phyloP scores from a whole-genome alignment of 2,797 vertebrate genomes.

The Silurus lanzhouensis region DNA sequence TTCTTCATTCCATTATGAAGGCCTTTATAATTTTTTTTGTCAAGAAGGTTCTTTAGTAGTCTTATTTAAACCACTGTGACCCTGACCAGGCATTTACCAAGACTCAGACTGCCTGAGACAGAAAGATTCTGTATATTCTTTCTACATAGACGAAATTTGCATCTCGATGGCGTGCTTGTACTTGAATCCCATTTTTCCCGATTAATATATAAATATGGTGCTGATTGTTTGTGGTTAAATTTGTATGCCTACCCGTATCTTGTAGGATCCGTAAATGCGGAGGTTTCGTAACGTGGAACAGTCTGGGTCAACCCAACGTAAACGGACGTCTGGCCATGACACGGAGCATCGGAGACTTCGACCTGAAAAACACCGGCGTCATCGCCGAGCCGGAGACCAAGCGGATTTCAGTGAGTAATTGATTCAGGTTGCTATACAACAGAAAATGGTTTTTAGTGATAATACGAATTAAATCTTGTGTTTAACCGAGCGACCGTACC shows the following conservation, averaged over 20 bases:
- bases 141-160: neutral
- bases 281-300: slow-evolving; percentile 94
- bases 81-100: neutral
- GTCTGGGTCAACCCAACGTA: slow-evolving; percentile 92
- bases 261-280: slow-evolving; percentile 87
- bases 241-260: neutral
- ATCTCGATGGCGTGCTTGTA: no score
- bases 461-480: neutral
- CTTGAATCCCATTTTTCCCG: neutral
- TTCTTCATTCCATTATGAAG: neutral
- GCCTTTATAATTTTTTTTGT: no score
- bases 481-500: neutral
- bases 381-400: slow-evolving; percentile 94
- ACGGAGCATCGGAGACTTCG: slow-evolving; percentile 94
- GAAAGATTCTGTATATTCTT: neutral
- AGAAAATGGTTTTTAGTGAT: no score
- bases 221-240: neutral
- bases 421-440: neutral
- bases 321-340: slow-evolving; percentile 97
- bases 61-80: neutral
- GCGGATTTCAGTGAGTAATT: slow-evolving; percentile 76
- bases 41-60: neutral
- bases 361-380: slow-evolving; percentile 91
- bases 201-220: neutral
- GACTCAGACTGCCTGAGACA: no score